phyloP scores from a whole-genome alignment of 2,113 vertebrate genomes.

The Garra rufa region DNA sequence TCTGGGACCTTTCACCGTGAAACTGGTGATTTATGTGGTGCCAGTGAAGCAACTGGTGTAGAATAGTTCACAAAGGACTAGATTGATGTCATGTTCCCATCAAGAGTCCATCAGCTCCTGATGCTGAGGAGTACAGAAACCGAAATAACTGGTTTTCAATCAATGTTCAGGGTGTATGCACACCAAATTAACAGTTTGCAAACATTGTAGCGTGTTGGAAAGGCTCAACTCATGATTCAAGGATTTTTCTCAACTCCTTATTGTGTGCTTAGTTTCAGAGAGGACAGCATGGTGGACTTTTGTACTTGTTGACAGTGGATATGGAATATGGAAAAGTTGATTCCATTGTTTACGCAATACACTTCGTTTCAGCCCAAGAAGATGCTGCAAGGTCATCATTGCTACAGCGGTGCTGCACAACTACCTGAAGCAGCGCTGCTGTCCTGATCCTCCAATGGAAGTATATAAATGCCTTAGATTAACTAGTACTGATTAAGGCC shows the following conservation, averaged over 20 bases:
- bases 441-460: not conserved
- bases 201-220: not conserved
- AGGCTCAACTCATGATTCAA: too few relatives aligned
- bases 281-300: conserved; percentile 15
- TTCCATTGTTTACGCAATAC: too few relatives aligned
- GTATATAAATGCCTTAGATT: too few relatives aligned
- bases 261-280: too few relatives aligned
- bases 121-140: not conserved
- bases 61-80: not conserved
- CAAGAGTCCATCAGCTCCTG: not conserved
- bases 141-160: not conserved
- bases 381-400: not conserved
- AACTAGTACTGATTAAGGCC: too few relatives aligned
- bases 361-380: not conserved
- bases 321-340: not conserved
- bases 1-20: not conserved
- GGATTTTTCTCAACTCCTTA: too few relatives aligned
- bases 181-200: not conserved
- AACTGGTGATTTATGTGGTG: not conserved
- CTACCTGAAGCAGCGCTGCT: not conserved
- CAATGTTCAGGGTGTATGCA: not conserved
- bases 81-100: not conserved
- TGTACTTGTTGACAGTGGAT: conserved; percentile 23
- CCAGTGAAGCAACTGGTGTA: not conserved
- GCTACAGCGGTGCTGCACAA: not conserved